Conservation (phyloP, 2,113 vertebrate species). For the Thamnophis sirtalis region DNA sequence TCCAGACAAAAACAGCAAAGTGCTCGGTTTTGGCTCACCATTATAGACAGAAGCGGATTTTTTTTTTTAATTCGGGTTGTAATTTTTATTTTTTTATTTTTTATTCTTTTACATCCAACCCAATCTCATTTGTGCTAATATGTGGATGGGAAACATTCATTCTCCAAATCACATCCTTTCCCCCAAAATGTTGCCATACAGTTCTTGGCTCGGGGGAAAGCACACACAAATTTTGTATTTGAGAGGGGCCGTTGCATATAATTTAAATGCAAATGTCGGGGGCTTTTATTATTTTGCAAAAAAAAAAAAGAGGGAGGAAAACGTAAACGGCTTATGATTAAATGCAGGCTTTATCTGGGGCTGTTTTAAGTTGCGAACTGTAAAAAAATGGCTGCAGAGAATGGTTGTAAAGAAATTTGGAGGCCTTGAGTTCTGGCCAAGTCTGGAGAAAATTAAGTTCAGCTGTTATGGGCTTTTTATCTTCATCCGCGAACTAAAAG, state of each 20-base stretch:
- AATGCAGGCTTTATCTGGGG: neutral
- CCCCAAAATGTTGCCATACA: neutral
- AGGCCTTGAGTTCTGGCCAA: neutral
- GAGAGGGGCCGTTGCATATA: neutral
- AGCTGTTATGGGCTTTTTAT: neutral
- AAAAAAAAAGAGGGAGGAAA: neutral
- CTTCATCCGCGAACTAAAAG: neutral
- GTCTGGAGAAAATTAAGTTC: neutral
- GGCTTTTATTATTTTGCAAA: neutral
- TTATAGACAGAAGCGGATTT: neutral
- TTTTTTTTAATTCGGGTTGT: neutral
- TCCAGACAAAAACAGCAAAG: neutral
- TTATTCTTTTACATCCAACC: too few species aligned
- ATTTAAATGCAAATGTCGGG: neutral
- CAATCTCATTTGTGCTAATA: neutral
- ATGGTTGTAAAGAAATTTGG: neutral
- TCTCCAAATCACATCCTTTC: neutral
- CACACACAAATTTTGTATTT: neutral
- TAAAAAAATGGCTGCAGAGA: neutral
- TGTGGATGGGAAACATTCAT: neutral
- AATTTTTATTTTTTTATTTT: neutral
- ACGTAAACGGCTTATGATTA: neutral
- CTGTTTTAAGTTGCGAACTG: neutral
- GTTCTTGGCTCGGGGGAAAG: neutral
- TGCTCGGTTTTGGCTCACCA: neutral